Percentiles rank a stretch among this genome's conserved stretches.
Evolutionary conservation across 2,113 vertebrate species (phyloP).

Genomic region (Chaenogobius annularis): DNA sequence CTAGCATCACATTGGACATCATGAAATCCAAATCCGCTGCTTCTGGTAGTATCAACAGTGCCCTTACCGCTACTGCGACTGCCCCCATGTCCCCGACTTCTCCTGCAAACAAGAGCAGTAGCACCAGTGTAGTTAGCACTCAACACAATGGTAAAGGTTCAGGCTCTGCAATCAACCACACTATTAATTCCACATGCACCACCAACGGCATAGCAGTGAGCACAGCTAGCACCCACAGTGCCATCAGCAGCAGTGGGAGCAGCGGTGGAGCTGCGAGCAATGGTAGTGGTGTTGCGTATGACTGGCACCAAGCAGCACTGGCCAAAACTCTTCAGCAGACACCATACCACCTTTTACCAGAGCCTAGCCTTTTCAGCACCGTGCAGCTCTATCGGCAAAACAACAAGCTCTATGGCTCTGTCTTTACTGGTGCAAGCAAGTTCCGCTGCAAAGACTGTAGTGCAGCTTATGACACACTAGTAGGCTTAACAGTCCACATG

Average conservation of each 20-base stretch:
- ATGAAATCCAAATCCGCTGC: constrained; percentile 86
- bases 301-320: constrained; percentile 98
- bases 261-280: constrained; percentile 67
- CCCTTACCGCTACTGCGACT: constrained; percentile 58
- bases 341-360: constrained; percentile 92
- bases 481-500: constrained; percentile 98
- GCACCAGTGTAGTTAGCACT: constrained; percentile 61
- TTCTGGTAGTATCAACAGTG: constrained; percentile 59
- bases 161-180: constrained; percentile 69
- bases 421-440: constrained; percentile 98
- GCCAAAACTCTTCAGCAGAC: constrained; percentile 98
- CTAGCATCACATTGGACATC: constrained; percentile 91
- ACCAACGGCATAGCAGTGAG: constrained; percentile 71
- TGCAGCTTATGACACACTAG: constrained; percentile 95
- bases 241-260: constrained; percentile 76
- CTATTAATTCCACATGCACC: constrained; percentile 63
- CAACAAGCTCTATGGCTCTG: constrained; percentile 96
- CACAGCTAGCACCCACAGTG: constrained; percentile 69
- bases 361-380: constrained; percentile 98
- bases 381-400: constrained; percentile 98
- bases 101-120: constrained; percentile 69
- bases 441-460: constrained; percentile 99
- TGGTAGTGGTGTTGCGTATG: constrained; percentile 87
- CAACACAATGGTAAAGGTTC: constrained; percentile 80
- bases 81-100: constrained; percentile 67